Conservation (phyloP, 1,140 invertebrate genomes). For the Bombus superbus region DNA sequence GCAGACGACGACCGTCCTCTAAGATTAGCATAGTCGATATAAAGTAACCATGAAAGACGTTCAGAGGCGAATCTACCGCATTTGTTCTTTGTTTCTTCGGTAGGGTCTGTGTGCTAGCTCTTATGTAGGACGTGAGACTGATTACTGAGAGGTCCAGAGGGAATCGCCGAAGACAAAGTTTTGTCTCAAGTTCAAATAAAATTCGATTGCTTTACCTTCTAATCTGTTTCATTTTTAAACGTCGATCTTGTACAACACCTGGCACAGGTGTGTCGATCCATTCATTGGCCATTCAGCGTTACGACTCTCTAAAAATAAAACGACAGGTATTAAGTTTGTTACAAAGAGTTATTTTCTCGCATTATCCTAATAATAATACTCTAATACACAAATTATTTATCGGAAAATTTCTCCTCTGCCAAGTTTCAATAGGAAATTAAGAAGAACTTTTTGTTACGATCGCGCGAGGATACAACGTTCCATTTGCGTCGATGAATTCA, state of each 20-base stretch:
- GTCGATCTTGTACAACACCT: not conserved
- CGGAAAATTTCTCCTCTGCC: too few relatives aligned
- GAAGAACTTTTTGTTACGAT: too few relatives aligned
- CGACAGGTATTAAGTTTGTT: not conserved
- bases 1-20: not conserved
- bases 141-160: not conserved
- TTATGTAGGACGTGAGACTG: not conserved
- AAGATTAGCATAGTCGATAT: constrained; percentile 20
- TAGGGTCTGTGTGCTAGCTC: not conserved
- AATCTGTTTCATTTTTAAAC: too few relatives aligned
- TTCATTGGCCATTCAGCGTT: not conserved
- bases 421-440: too few relatives aligned
- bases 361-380: not conserved
- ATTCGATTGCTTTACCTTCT: not conserved
- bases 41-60: constrained; percentile 9
- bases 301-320: not conserved
- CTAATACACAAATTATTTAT: not conserved
- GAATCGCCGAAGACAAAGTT: not conserved
- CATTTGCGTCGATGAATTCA: too few relatives aligned
- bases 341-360: not conserved
- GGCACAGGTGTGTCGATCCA: not conserved
- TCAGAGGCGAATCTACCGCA: not conserved
- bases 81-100: not conserved
- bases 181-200: not conserved
- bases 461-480: too few relatives aligned